Evolutionary conservation across 2,113 vertebrate genomes (phyloP).

Genomic region (Smithornis capensis): DNA sequence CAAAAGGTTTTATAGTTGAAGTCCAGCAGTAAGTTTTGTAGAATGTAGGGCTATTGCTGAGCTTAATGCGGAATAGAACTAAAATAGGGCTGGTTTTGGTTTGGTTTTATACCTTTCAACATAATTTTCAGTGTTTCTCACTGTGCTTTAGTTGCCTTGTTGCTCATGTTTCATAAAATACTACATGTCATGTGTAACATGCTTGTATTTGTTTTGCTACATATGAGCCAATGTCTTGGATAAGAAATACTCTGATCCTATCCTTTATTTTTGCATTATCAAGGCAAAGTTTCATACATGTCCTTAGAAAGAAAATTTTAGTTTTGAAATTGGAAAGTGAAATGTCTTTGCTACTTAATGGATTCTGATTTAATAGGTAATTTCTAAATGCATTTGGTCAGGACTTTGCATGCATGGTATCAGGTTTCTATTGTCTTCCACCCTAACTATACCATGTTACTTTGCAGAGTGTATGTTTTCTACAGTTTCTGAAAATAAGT

Average conservation of each 20-base stretch:
- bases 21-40: slow-evolving; percentile 20
- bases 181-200: not conserved
- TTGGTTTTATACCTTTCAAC: not conserved
- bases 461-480: not conserved
- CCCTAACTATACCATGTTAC: not conserved
- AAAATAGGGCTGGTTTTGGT: not conserved
- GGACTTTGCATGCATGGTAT: not conserved
- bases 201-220: not conserved
- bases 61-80: not conserved
- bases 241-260: not conserved
- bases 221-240: not conserved
- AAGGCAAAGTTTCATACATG: not conserved
- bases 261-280: not conserved
- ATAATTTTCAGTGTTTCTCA: not conserved
- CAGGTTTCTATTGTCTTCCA: not conserved
- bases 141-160: not conserved
- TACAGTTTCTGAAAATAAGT: not conserved
- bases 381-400: not conserved
- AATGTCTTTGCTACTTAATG: not conserved
- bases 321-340: not conserved
- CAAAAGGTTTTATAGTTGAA: not conserved
- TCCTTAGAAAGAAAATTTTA: not conserved
- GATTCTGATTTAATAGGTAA: not conserved
- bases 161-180: not conserved
- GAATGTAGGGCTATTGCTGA: not conserved